Base-by-base conservation (phyloP, 2,113 vertebrate species). In the Ardeotis arabs region DNA sequence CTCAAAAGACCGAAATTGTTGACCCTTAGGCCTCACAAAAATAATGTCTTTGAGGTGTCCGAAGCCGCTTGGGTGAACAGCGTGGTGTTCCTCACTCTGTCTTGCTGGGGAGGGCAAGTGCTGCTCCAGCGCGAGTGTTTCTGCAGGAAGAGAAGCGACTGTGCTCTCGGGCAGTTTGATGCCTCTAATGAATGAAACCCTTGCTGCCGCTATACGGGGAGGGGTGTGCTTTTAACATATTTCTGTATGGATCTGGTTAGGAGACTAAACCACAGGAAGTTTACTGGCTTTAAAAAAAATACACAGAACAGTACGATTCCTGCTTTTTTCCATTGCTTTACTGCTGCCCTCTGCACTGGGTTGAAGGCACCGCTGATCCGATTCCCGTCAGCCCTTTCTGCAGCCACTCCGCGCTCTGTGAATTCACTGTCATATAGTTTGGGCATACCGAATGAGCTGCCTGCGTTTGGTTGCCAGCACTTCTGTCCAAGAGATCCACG, bases 341-440 rank as follows among this genome's bases (percentile, higher is more conserved):
- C 7, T 55, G 16, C 31, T 75, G 49, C 13, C 39, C 29, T 55
- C 68, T 49, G 45, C 21, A 12, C 9, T 50, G 41, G 27, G 29
- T 33, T 62, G 31, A 44, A 50, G 31, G 22, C 23, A 33, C n/a
- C 25, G 23, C 29, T 33, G 27, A 20, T 28, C 14, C 14, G 37
- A 14, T 16, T 27, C 66, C 35, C 23, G 20, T 12, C 37, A 47
- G 45, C 37, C 33, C 15, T 19, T 66, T 10, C 33, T 31, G 55
- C n/a, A 28, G 47, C 5, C n/a, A 33, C 18, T 27, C 31, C 1
- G 0, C 3, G 33, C 59, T 78, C 74, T 15, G 28, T 14, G 14
- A 41, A 24, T 58, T 41, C 69, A 5, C 24, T 7, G 25, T 7
- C 7, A 0, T 13, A 22, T 5, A 7, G 1, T 1, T 6, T 14